Percentiles rank a stretch among this genome's conserved stretches.
Conservation (phyloP, 2,797 vertebrate genomes). For the Clarias platycephalus region DNA sequence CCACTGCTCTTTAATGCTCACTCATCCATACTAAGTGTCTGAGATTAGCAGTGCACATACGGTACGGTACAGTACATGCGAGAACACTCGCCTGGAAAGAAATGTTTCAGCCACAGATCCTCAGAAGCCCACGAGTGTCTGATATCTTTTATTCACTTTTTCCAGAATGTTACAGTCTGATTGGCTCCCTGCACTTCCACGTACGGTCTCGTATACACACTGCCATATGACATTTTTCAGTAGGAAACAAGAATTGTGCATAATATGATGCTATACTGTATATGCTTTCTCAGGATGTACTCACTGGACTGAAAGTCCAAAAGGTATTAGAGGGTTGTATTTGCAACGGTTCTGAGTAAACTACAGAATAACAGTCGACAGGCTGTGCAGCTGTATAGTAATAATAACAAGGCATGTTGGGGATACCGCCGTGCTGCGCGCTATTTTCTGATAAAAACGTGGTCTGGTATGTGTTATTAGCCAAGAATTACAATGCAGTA, state of each 20-base stretch:
- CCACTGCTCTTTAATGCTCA: neutral
- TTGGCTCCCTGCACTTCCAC: neutral
- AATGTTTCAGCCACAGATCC: neutral
- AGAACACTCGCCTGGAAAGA: neutral
- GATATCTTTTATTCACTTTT: neutral
- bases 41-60: neutral
- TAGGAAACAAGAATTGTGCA: neutral
- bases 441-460: neutral
- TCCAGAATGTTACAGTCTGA: neutral
- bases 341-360: no score
- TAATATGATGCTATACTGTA: neutral
- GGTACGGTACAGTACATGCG: neutral
- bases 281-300: neutral
- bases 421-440: neutral
- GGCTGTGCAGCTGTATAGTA: neutral
- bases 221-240: neutral
- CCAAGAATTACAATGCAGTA: no score
- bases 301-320: neutral
- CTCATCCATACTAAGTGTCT: neutral
- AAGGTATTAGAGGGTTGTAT: neutral
- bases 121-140: neutral
- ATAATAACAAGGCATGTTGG: neutral
- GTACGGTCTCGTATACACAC: neutral
- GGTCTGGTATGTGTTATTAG: neutral
- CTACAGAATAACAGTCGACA: neutral